phyloP scores from a whole-genome alignment of 2,797 vertebrate species.

The Poeciliopsis paucimaculata region DNA sequence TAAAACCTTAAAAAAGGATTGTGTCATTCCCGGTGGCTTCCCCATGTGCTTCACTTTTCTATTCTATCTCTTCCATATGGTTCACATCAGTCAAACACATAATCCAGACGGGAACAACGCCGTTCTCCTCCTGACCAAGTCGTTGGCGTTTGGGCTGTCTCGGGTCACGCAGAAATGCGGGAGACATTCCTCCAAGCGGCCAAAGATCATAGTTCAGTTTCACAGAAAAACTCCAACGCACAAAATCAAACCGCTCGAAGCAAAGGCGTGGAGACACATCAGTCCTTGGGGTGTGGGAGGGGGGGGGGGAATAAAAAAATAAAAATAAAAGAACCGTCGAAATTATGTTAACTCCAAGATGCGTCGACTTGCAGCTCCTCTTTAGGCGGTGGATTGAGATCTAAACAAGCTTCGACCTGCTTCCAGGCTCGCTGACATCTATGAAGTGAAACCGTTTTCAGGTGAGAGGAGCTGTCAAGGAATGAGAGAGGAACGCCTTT shows the following conservation, averaged over 20 bases:
- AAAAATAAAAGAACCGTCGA: constrained; percentile 23
- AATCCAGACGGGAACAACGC: constrained; percentile 64
- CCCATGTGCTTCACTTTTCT: constrained; percentile 79
- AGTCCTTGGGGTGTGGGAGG: constrained; percentile 3
- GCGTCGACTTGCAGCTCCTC: constrained; percentile 35
- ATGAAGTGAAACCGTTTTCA: constrained; percentile 52
- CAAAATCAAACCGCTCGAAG: constrained; percentile 33
- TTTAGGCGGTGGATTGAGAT: constrained; percentile 12
- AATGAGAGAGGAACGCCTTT: constrained; percentile 77
- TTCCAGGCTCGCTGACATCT: constrained; percentile 32
- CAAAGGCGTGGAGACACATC: constrained; percentile 50
- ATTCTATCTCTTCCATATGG: constrained; percentile 78
- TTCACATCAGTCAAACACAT: constrained; percentile 76
- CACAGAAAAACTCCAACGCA: constrained; percentile 60
- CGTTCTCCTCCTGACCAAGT: constrained; percentile 62
- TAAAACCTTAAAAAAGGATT: constrained; percentile 89
- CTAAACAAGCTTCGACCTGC: constrained; percentile 3
- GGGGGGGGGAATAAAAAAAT: neutral
- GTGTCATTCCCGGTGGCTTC: constrained; percentile 95
- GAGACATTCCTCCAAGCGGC: constrained; percentile 73
- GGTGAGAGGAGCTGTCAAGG: constrained; percentile 60
- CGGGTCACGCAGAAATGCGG: constrained; percentile 58
- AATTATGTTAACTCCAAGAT: constrained; percentile 49
- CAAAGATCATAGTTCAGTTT: constrained; percentile 76
- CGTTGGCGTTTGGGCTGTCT: constrained; percentile 61